These are phyloP conservation scores for Enteromius paludinosus DNA, from an alignment of 2,797 vertebrate genomes.

Conservation along the genomic window DNA sequence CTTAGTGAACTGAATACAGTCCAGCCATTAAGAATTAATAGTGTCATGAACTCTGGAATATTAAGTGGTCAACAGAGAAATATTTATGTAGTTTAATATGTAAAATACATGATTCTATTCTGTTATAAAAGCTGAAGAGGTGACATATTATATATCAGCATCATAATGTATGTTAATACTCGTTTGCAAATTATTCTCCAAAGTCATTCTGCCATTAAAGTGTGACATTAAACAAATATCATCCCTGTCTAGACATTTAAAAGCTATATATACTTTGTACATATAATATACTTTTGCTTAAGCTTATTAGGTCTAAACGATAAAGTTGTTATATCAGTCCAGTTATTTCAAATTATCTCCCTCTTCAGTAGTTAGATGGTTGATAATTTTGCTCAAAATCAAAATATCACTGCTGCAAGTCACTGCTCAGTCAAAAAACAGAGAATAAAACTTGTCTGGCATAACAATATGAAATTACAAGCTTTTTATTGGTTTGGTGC, in stretches of 20 bases:
- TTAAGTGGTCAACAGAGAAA: slow-evolving; percentile 76
- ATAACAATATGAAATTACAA: background rate
- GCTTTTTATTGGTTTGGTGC: background rate
- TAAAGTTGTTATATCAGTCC: background rate
- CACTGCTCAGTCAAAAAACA: background rate
- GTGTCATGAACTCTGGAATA: slow-evolving; percentile 81
- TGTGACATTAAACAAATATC: background rate
- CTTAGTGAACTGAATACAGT: slow-evolving; percentile 75
- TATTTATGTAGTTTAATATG: slow-evolving; percentile 55
- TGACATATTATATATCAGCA: background rate
- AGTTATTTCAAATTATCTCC: background rate
- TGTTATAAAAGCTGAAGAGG: background rate
- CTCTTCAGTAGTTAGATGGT: background rate
- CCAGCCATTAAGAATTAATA: slow-evolving; percentile 82
- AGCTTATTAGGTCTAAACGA: background rate
- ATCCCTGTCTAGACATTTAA: background rate
- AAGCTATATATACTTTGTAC: background rate
- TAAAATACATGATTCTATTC: background rate
- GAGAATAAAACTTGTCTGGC: background rate
- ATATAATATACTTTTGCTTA: background rate
- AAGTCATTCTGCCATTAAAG: background rate
- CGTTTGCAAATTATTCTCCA: background rate
- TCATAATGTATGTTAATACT: background rate
- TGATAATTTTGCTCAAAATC: background rate
- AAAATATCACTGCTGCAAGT: background rate